Base-by-base conservation (phyloP, 2,113 vertebrate genomes). In the Apteryx mantelli region DNA sequence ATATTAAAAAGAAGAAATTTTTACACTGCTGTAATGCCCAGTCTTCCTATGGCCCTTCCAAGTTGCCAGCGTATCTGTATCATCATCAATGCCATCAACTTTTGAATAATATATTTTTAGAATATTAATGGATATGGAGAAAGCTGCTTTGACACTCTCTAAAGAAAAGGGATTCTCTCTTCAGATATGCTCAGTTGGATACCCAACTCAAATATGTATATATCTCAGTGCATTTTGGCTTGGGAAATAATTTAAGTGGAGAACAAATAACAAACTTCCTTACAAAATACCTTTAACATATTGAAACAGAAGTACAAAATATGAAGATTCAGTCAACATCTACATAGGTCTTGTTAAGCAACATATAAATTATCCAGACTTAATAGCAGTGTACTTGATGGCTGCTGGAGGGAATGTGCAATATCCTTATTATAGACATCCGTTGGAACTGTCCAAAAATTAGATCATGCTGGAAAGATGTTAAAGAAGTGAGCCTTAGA, bases 381-480 rank as follows among this genome's bases (percentile, higher is more conserved):
- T 92, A 30, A 34, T 12, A 86, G 25, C 48, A 83, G 9, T 6
- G 10, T 53, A 21, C 22, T 89, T 26, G 13, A 12, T 28, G 44
- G 38, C 46, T 82, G 21, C 40, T 80, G n/a, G n/a, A 86, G 8
- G 6, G 18, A 65, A 42, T 25, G 7, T 56, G 11, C 19, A 40
- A 40, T 22, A 50, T 11, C 6, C 17, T 71, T 32, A 19, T 11
- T 48, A 48, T 34, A 11, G 5, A 38, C 17, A 30, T 0, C 0
- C 22, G 22, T 40, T n/a, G 79, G 74, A 82, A 55, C 7, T 21
- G 71, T 3, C 15, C 26, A 86, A 71, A 69, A 90, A 50, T 53
- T 38, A 56, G 11, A 34, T 32, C 1, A 9, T 5, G 2, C 22
- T 13, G 14, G 24, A 82, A 89, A 5, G 7, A 14, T 34, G 0